phyloP scores from a whole-genome alignment of 2,113 vertebrate genomes.

The Prunella himalayana region DNA sequence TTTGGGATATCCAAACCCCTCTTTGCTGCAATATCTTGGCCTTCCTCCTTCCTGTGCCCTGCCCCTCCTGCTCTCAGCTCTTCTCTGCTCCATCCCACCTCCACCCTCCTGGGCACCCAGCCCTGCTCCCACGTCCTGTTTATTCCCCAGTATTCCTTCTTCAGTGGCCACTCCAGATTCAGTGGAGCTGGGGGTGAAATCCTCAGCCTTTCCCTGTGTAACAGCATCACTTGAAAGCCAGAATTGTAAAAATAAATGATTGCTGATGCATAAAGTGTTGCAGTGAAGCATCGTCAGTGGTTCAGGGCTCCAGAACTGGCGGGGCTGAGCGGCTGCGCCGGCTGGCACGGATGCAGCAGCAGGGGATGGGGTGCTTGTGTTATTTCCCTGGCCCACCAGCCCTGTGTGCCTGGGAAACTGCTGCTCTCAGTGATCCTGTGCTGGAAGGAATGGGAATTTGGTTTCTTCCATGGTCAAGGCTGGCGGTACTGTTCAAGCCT shows the following conservation, averaged over 20 bases:
- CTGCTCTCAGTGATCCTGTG: background rate
- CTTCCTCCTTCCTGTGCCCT: background rate
- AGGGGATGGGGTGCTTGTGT: rapidly evolving
- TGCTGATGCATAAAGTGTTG: conserved; percentile 53
- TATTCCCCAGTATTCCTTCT: background rate
- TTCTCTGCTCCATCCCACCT: background rate
- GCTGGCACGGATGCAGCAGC: background rate
- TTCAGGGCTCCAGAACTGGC: background rate
- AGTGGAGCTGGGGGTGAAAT: background rate
- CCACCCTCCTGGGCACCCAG: background rate
- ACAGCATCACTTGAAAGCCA: background rate
- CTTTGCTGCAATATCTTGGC: background rate
- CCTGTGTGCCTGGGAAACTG: background rate
- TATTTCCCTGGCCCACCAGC: background rate
- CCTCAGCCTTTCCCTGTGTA: background rate
- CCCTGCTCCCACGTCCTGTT: background rate
- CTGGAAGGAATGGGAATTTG: background rate
- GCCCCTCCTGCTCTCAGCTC: background rate
- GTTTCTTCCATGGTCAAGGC: background rate
- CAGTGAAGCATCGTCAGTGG: background rate
- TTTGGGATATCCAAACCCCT: background rate
- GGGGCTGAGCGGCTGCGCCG: rapidly evolving
- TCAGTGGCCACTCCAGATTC: background rate
- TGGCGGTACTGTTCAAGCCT: background rate
- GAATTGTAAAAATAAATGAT: conserved; percentile 28